These are phyloP conservation scores for Daphoenositta chrysoptera DNA, from an alignment of 2,113 vertebrate species.

Conservation along the genomic window DNA sequence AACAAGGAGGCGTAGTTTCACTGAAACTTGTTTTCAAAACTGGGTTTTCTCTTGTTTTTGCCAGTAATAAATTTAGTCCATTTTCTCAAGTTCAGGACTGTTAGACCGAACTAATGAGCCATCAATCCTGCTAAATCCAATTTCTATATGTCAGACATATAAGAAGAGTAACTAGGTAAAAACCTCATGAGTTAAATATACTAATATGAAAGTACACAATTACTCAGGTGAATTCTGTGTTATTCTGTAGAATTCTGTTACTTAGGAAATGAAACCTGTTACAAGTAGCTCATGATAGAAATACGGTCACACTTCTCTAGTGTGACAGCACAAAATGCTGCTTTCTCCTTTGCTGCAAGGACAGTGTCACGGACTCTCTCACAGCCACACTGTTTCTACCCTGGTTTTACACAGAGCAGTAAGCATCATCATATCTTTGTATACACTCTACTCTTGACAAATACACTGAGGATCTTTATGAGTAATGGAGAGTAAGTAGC, in stretches of 20 bases:
- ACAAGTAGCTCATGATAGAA: background rate
- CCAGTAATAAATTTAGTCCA: background rate
- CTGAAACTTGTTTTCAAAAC: background rate
- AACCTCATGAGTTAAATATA: rapidly evolving
- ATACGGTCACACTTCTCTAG: background rate
- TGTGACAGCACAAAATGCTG: background rate
- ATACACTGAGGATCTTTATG: background rate
- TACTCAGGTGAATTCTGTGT: background rate
- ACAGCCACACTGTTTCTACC: background rate
- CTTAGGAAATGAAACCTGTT: background rate
- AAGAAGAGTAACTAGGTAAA: background rate
- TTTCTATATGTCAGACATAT: background rate
- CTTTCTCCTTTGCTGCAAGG: background rate
- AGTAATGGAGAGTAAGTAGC: background rate
- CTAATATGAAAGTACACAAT: background rate
- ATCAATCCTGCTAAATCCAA: background rate
- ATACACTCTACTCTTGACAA: background rate
- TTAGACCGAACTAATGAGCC: background rate
- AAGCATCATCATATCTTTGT: background rate
- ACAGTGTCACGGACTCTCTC: background rate
- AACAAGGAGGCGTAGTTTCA: background rate
- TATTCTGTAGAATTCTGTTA: background rate
- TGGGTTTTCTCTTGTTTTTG: background rate
- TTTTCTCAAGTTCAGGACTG: background rate
- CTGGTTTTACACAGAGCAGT: background rate